Conservation (phyloP, 2,113 vertebrate genomes). For the Odocoileus virginianus region DNA sequence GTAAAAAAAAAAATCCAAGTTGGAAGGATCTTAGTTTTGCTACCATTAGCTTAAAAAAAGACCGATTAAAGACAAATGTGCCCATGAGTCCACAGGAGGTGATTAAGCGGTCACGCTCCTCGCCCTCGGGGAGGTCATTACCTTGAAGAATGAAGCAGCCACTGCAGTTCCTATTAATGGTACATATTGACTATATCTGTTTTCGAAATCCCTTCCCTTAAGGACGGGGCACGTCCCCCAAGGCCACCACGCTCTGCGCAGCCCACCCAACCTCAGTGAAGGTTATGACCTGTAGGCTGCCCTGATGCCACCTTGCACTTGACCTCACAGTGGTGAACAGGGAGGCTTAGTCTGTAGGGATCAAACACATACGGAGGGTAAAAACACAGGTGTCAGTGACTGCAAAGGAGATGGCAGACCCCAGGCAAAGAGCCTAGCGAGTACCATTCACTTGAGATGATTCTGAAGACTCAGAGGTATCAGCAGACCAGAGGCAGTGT, state of each 20-base stretch:
- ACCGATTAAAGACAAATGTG: conserved; percentile 41
- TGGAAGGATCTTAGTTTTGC: conserved; percentile 30
- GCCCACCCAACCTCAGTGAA: background rate
- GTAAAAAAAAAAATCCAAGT: conserved; percentile 15
- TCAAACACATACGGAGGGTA: background rate
- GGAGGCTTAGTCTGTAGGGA: background rate
- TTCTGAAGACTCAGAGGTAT: background rate
- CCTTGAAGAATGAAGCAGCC: conserved; percentile 39
- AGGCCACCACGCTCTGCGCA: background rate
- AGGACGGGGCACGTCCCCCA: background rate
- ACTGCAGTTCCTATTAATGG: conserved; percentile 35
- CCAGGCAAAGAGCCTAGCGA: background rate
- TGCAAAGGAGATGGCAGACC: background rate
- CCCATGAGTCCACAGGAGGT: conserved; percentile 5
- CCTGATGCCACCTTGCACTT: background rate
- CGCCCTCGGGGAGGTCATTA: background rate
- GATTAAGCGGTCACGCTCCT: conserved; percentile 8
- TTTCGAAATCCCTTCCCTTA: conserved; percentile 23
- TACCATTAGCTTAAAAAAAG: conserved; percentile 15
- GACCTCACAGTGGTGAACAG: background rate
- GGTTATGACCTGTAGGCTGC: background rate
- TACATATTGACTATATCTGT: conserved; percentile 36
- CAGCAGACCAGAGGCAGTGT: background rate
- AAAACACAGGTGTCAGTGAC: background rate
- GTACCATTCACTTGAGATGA: background rate